Evolutionary conservation across 2,888 invertebrate genomes (phyloP), one percentile per base, ranked within the genome.

Genomic region (Temnothorax rugatulus): DNA sequence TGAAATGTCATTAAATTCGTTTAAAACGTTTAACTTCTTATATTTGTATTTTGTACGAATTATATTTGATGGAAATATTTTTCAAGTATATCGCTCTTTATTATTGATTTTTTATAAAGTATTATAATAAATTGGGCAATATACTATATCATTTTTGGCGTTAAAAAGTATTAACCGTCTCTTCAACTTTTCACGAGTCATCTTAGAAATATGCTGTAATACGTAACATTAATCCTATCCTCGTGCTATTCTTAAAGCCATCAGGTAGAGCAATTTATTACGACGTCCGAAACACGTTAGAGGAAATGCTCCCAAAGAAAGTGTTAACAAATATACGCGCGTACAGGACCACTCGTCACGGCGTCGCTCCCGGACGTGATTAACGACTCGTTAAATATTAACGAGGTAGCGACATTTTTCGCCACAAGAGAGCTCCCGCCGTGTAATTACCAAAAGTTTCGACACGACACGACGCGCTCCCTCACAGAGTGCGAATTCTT

Each of bases 371-470:
- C 44, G 73, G 59, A 50, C 79, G 79, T 81, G 59, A 81, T 81
- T 81, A 81, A 81, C 79, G 79, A 81, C 79, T 81, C 79, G 79
- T 81, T 81, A 71, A 81, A 81, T 81, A 81, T 81, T 81, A 81
- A 81, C 79, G 79, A 81, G 79, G 71, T 73, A 73, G 59, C 73
- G 79, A 81, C 71, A 81, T 81, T 81, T 81, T 81, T 81, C 79
- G 79, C 73, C 73, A 47, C 71, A 54, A 13, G 76, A 76, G 71
- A 44, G 21, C 59, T 57, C 71, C 59, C 25, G 47, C 79, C 79
- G 79, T 81, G 79, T 81, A 81, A 81, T 81, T 81, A 81, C 79
- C 79, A 47, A 81, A 81, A 81, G 79, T 81, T 81, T 81, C 79
- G 69, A 75, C 61, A 50, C 59, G 74, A 41, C 25, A 75, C 52